phyloP scores from a whole-genome alignment of 2,888 invertebrate species.

The Lymantria dispar region DNA sequence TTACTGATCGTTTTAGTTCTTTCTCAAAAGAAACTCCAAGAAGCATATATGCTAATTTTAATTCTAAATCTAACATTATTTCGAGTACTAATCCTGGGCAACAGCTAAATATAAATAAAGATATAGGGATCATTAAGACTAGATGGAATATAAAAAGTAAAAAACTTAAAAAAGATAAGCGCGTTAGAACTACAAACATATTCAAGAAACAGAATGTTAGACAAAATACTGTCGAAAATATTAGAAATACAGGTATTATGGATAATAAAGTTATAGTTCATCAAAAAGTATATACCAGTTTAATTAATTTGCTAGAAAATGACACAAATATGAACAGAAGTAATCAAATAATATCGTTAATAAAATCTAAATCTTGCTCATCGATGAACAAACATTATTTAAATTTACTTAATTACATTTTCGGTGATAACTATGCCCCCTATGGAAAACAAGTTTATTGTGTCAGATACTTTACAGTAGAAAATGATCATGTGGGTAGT shows the following conservation, averaged over 20 bases:
- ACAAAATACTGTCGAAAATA: not conserved
- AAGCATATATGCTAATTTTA: not conserved
- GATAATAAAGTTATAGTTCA: not conserved
- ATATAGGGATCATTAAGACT: slow-evolving; percentile 44
- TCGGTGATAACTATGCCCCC: slow-evolving; percentile 40
- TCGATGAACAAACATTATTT: slow-evolving; percentile 33
- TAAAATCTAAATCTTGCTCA: slow-evolving; percentile 48
- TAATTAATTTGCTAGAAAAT: slow-evolving; percentile 38
- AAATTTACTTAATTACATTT: slow-evolving; percentile 57
- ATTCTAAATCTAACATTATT: not conserved
- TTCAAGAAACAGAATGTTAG: not conserved
- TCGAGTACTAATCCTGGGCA: not conserved
- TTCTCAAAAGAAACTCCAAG: no score
- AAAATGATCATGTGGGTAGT: slow-evolving; percentile 31
- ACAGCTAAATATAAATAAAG: slow-evolving; percentile 8
- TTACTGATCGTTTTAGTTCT: not conserved
- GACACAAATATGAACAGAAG: slow-evolving; percentile 30
- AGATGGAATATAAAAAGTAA: slow-evolving; percentile 34
- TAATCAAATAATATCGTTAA: slow-evolving; percentile 20
- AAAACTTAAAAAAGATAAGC: slow-evolving; percentile 7
- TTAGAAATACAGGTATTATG: not conserved
- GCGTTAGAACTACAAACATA: slow-evolving; percentile 3
- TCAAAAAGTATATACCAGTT: slow-evolving; percentile 4
- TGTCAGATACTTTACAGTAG: slow-evolving; percentile 63
- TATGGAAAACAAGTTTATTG: slow-evolving; percentile 53